Conservation (phyloP, 1,140 invertebrate genomes). For the Dendroctonus valens region DNA sequence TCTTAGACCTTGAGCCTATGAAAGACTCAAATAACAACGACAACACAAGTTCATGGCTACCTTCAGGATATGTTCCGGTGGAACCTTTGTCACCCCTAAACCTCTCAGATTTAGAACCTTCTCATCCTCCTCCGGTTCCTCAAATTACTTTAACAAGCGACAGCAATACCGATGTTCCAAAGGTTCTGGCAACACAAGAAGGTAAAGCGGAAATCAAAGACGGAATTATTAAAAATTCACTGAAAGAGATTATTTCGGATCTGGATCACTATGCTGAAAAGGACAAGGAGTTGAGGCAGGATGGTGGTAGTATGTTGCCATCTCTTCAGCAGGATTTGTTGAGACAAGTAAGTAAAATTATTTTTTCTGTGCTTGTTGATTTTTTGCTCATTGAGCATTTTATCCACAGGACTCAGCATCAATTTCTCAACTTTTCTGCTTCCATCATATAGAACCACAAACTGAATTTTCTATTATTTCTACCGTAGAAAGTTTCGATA, state of each 20-base stretch:
- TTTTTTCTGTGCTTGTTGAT: not conserved
- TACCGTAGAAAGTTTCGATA: no score
- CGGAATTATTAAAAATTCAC: slow-evolving; percentile 57
- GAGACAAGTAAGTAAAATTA: slow-evolving; percentile 8
- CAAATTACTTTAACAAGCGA: slow-evolving; percentile 28
- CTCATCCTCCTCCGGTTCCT: slow-evolving; percentile 9
- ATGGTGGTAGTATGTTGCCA: slow-evolving; percentile 5
- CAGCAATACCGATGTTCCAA: slow-evolving; percentile 3
- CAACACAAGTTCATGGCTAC: slow-evolving; percentile 15
- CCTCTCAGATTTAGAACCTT: slow-evolving; percentile 20
- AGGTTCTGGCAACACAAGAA: not conserved
- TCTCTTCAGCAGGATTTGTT: slow-evolving; percentile 20
- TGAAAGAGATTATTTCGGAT: slow-evolving; percentile 62
- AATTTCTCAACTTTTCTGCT: no score
- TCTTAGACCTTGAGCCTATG: not conserved
- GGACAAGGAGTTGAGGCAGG: slow-evolving; percentile 42
- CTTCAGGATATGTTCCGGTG: slow-evolving; percentile 32
- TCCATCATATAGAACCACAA: no score
- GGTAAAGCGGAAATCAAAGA: slow-evolving; percentile 53
- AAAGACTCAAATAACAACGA: slow-evolving; percentile 29
- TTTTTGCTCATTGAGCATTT: no score
- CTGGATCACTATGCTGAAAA: slow-evolving; percentile 57
- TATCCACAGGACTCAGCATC: no score
- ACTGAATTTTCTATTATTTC: no score
- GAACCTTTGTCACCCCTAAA: slow-evolving; percentile 36